A percentile compares a stretch with the other conserved stretches of the same genome.
These are phyloP conservation scores for Polydesmus complanatus DNA, from an alignment of 2,888 invertebrate species.

Conservation along the genomic window DNA sequence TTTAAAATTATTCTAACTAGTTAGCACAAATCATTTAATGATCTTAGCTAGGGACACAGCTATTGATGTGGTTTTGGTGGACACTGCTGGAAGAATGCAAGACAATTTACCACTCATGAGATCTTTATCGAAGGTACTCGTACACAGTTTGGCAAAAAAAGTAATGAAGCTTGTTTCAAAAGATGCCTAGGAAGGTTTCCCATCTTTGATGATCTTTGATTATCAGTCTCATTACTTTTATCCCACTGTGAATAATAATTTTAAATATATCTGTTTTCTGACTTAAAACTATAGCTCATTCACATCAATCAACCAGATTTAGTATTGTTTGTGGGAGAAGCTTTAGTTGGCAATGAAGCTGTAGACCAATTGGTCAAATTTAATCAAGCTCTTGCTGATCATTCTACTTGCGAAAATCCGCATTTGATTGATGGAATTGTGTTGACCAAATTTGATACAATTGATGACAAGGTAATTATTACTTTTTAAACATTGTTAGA, in stretches of 20 bases:
- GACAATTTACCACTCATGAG: conserved; percentile 99
- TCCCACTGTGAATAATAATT: too few relatives aligned
- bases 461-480: conserved; percentile 82
- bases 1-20: too few relatives aligned
- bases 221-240: too few relatives aligned
- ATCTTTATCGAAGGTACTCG: conserved; percentile 80
- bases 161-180: too few relatives aligned
- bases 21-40: too few relatives aligned
- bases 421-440: conserved; percentile 98
- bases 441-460: conserved; percentile 98
- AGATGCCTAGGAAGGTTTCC: conserved; percentile 42
- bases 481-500: too few relatives aligned
- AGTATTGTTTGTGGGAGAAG: conserved; percentile 98
- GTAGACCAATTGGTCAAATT: conserved; percentile 98
- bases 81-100: conserved; percentile 99
- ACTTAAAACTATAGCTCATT: conserved; percentile 49
- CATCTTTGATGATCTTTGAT: background rate
- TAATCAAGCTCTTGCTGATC: conserved; percentile 93
- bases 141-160: too few relatives aligned
- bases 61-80: conserved; percentile 87
- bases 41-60: conserved; percentile 51
- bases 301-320: conserved; percentile 94
- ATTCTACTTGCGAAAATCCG: conserved; percentile 59
- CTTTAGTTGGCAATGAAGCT: conserved; percentile 98
- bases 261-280: conserved; percentile 16